phyloP scores from a whole-genome alignment of 2,797 vertebrate genomes.

The Bradypodion ventrale region DNA sequence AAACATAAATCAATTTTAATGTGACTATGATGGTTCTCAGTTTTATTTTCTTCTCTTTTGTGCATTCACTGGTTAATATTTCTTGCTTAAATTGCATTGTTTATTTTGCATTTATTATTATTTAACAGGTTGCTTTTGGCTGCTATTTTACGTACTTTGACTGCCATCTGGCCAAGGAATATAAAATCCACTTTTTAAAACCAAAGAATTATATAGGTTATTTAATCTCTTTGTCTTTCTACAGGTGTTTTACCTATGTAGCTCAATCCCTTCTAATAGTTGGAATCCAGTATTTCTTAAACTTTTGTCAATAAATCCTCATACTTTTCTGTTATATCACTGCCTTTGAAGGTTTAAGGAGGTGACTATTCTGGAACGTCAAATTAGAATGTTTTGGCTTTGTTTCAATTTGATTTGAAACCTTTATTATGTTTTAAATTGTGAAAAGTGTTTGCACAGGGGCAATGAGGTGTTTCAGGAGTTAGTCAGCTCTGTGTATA shows the following conservation, averaged over 20 bases:
- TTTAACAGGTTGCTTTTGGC: not conserved
- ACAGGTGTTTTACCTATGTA: not conserved
- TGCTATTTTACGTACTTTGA: not conserved
- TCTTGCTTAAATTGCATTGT: not conserved
- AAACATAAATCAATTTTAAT: not conserved
- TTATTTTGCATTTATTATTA: slow-evolving; percentile 2
- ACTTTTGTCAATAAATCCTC: not conserved
- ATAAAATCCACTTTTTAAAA: not conserved
- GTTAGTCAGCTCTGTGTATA: too few species aligned
- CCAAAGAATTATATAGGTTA: not conserved
- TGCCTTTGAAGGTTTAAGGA: too few species aligned
- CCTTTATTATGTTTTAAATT: too few species aligned
- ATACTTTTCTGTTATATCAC: too few species aligned
- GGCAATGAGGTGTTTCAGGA: too few species aligned
- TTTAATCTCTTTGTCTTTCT: not conserved
- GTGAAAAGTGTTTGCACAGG: too few species aligned
- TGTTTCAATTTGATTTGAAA: too few species aligned
- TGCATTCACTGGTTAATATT: not conserved
- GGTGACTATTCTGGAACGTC: too few species aligned
- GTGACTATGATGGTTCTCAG: not conserved
- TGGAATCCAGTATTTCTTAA: not conserved
- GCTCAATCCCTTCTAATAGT: too few species aligned
- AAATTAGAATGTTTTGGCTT: too few species aligned
- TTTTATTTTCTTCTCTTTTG: not conserved
- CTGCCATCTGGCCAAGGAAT: not conserved